Base-by-base conservation (phyloP, 2,888 invertebrate genomes). In the Hypolimnas misippus region DNA sequence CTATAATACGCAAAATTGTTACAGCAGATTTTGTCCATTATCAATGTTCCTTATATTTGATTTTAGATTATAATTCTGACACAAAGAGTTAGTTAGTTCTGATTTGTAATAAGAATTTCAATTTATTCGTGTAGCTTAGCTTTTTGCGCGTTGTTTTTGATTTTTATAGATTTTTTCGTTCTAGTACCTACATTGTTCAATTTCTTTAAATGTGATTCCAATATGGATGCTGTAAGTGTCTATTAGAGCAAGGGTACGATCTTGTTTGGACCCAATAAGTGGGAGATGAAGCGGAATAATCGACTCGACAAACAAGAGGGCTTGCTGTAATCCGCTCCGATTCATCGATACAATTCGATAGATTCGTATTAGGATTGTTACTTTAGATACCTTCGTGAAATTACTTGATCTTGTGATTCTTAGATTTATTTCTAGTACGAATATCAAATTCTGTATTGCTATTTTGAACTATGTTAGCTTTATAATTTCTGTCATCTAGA, bases 231-330 rank as follows among this genome's bases (percentile, higher is more conserved):
- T 25, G 29, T 8, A 25, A 29, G 17, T 66, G 51, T 55, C 57
- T 63, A 57, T 54, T 64, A 66, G 42, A 64, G 52, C 50, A 55
- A 51, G 55, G 63, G 60, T 57, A 53, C 60, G 50, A 67, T 67
- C 70, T 72, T 73, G 70, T 77, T 73, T 72, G 71, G 70, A 72
- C 81, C 85, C 87, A 89, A 89, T 89, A 89, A 86, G 79, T 76
- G 85, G 83, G 81, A 86, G 84, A 88, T 84, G 89, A 87, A 84
- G 86, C 81, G 87, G 86, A 89, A 90, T 89, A 89, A 90, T 90
- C 89, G 87, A 85, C 83, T 79, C 81, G 89, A 89, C 89, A 90
- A 89, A 90, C 89, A 89, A 86, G 88, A 86, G 89, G 86, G 88
- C 77, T 73, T 74, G 75, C 73, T 73, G 75, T 76, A 76, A 69